phyloP scores from a whole-genome alignment of 2,113 vertebrate genomes.

The Cyanoramphus novaezelandiae region DNA sequence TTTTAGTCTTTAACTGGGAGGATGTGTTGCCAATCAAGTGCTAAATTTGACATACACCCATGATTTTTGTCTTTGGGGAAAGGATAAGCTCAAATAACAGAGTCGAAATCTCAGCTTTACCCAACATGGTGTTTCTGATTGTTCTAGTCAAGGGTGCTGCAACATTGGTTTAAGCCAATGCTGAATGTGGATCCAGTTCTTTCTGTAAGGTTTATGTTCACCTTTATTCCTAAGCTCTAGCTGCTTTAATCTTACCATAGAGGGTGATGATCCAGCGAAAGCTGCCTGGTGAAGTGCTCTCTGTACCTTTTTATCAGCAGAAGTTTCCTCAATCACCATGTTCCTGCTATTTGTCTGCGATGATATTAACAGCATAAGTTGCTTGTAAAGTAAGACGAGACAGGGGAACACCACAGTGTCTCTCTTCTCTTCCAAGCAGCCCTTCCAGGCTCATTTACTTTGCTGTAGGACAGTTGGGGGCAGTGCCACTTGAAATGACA shows the following conservation, averaged over 20 bases:
- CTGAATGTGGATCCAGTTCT: not conserved
- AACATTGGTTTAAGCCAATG: not conserved
- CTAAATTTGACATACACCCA: not conserved
- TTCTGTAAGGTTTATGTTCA: not conserved
- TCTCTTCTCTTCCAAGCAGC: not conserved
- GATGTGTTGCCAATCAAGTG: not conserved
- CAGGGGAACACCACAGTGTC: not conserved
- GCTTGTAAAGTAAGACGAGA: not conserved
- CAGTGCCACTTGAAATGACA: not conserved
- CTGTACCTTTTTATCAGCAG: not conserved
- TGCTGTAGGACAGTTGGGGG: not conserved
- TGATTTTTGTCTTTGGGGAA: not conserved
- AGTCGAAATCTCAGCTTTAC: not conserved
- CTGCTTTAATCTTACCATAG: not conserved
- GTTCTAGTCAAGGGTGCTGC: not conserved
- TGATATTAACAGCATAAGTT: not conserved
- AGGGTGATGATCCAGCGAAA: not conserved
- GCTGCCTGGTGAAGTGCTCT: not conserved
- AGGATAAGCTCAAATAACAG: not conserved
- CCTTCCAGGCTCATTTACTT: not conserved
- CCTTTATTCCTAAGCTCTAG: not conserved
- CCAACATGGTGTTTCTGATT: not conserved
- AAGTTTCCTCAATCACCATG: not conserved
- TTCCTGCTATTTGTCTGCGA: not conserved
- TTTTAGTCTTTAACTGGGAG: not conserved